Evolutionary conservation across 30 jellyfish, hydroid and myxozoan species (phyloP), one percentile per base, ranked within the genome.

Genomic region (Clytia hemisphaerica): DNA sequence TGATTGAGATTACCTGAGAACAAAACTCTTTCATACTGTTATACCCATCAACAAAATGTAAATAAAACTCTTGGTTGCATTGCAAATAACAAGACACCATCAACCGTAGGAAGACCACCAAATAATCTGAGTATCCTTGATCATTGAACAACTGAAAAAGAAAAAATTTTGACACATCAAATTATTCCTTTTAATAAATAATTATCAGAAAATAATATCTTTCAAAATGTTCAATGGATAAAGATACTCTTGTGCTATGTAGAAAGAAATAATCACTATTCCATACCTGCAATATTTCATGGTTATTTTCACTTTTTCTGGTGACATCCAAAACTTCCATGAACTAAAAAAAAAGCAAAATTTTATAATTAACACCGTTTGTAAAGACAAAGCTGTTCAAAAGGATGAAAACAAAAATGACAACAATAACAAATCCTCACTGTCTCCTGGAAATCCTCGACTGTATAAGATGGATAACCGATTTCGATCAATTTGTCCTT

Each of bases 21-120:
- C 97, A 88, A 57, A 88, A 88, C 21, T 88, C 97, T 61, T 79
- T 80, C 89, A 88, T 80, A 35, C 77, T 65, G 27, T 67, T 51
- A 29, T 74, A 77, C 44, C 97, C 97, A 26, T 88, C 97, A 36
- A 88, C 76, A 72, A 88, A 88, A 2, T 93, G 93, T 1, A 94
- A 83, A 59, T 54, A 88, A 61, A 88, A 88, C 45, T 74, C 94
- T 12, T 85, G 89, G 51, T 88, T 88, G 53, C 72, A 76, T 88
- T 88, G 97, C 21, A 88, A 74, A 50, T 88, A 80, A 62, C 92
- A 80, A 2, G 97, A 80, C n/a, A 88, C 97, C 93, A 88, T 70
- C 28, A 88, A 51, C 19, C 97, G 94, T n/a, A 88, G 71, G 57
- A 82, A 88, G 31, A 88, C 97, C 2, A 88, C 94, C 18, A 80